Base-by-base conservation (phyloP, 1,140 invertebrate species). In the Neuroterus valhalla region DNA sequence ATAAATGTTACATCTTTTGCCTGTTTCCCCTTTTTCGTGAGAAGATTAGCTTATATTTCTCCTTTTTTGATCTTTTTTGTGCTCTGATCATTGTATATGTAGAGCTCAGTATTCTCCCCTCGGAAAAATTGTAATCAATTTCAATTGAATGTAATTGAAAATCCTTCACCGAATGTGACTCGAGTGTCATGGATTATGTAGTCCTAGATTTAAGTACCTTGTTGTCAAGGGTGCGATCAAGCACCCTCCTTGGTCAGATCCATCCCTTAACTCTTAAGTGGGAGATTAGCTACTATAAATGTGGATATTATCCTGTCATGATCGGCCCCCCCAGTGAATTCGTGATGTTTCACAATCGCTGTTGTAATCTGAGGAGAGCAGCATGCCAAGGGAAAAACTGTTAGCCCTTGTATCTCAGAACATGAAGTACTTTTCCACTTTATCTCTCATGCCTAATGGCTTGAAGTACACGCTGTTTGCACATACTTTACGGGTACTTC, bases 331-430 rank as follows among this genome's bases (percentile, higher is more conserved):
- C 55, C 15, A n/a, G 55, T 4, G 23, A 62, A 62, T 31, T 62
- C 55, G 52, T 62, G 55, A 62, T 62, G 21, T 62, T 62, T 23
- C 55, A 62, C 55, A 62, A 62, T 62, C 26, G 26, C 15, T 62
- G 26, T 62, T 31, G 5, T 62, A 62, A 62, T 62, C 31, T 12
- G 55, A 62, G 55, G 23, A 38, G 23, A 62, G 23, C 55, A 62
- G 23, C 55, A 62, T 62, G 55, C 55, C 31, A 62, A 62, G 55
- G 55, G 55, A 62, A 31, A 62, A 62, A 62, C 55, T 62, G 12
- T 15, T 62, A 62, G 52, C 52, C 52, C 52, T 62, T 62, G 52
- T 62, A 62, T 31, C 52, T 55, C 52, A 55, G 52, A 55, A 55
- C 23, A 38, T 62, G 55, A 62, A 62, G 55, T 62, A 62, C 26